Evolutionary conservation across 2,888 invertebrate species (phyloP).

Genomic region (Catocala fraxini): DNA sequence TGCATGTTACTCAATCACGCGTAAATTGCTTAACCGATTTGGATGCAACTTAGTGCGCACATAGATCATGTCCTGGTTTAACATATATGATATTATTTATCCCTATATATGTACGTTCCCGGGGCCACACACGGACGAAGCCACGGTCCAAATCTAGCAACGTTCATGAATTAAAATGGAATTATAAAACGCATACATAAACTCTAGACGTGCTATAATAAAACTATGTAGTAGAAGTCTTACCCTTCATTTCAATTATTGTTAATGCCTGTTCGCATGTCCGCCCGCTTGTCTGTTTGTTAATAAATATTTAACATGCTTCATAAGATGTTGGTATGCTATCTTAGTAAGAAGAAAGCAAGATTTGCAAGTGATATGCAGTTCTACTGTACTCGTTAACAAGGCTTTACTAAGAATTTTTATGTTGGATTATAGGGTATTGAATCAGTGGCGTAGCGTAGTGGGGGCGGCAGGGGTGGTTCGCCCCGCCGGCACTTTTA

Average conservation of each 20-base stretch:
- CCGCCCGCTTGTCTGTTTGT: slow-evolving; percentile 22
- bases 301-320: slow-evolving; percentile 28
- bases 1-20: too few relatives aligned
- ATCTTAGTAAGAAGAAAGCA: background rate
- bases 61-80: too few relatives aligned
- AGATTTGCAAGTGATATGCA: background rate
- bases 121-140: too few relatives aligned
- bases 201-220: slow-evolving; percentile 20
- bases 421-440: background rate
- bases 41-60: too few relatives aligned
- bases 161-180: slow-evolving; percentile 18
- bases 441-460: too few relatives aligned
- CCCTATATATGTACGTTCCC: too few relatives aligned
- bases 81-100: too few relatives aligned
- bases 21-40: too few relatives aligned
- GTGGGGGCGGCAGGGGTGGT: too few relatives aligned
- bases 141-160: background rate
- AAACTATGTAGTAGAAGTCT: slow-evolving; percentile 24
- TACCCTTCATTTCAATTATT: slow-evolving; percentile 38
- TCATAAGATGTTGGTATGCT: background rate
- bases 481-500: too few relatives aligned
- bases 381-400: too few relatives aligned
- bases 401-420: too few relatives aligned
- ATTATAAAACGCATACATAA: slow-evolving; percentile 15
- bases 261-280: slow-evolving; percentile 29